Base-by-base conservation (phyloP, 92 coral and sea anemone species). In the Palythoa grandis region DNA sequence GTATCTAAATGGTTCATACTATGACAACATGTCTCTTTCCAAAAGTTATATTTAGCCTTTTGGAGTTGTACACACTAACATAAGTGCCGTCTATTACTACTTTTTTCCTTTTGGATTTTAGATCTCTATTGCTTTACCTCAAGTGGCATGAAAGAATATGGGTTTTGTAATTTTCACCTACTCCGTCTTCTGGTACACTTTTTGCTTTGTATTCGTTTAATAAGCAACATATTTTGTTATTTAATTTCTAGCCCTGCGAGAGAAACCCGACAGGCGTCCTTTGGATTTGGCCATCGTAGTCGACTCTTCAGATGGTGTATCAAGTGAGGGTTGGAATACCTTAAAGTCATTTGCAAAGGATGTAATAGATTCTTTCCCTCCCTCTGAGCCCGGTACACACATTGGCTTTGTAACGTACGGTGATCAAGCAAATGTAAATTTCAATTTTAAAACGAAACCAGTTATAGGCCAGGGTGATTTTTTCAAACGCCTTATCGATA, bases 381-480 rank as follows among this genome's bases (percentile, higher is more conserved):
- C 88, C 0, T 73, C 89, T 16, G 78, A 82, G 29, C 78, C 69
- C 43, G 90, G 87, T 8, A 80, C 57, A 60, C 93, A 86, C 69
- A 82, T 91, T 68, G 96, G 96, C 3, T 74, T 93, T 19, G 90
- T 93, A 25, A 82, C 96, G 22, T 80, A 80, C 25, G 85, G 85
- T 48, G 85, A 67, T 52, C 60, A 80, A 80, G 74, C 75, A 0
- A 80, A 5, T 11, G 85, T 80, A 80, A 53, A 80, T 9, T 22
- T 80, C 16, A 66, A 80, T 58, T 80, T 80, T 25, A 48, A 47
- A 15, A 7, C 56, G 22, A 76, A 54, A 40, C 84, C 57, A 35
- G 60, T 19, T 1, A 16, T 9, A 22, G 25, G 63, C 40, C 37
- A 22, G 72, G 19, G 13, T 78, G 73, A 63, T 43, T 65, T 14